Conservation (phyloP, 1,140 invertebrate species). For the Oryzaephilus surinamensis region DNA sequence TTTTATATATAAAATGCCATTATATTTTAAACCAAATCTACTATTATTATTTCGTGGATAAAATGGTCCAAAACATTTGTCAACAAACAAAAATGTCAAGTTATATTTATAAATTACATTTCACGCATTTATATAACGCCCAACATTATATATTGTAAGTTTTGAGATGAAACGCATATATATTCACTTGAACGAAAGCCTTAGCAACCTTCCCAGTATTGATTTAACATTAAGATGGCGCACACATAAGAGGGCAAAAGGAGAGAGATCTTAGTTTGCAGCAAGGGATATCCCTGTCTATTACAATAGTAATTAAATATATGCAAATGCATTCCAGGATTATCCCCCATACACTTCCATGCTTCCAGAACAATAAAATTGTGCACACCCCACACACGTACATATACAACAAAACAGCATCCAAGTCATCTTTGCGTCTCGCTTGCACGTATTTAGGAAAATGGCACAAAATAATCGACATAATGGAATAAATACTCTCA, state of each 20-base stretch:
- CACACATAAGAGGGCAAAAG: slow-evolving; percentile 15
- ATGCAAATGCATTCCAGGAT: slow-evolving; percentile 19
- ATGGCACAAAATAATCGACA: background rate
- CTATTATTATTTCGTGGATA: too few relatives aligned
- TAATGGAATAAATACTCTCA: too few relatives aligned
- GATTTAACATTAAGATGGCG: slow-evolving; percentile 19
- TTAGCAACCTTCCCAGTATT: too few relatives aligned
- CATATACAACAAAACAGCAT: background rate
- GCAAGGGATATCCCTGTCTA: slow-evolving; percentile 10
- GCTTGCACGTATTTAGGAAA: background rate
- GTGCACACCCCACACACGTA: slow-evolving; percentile 6
- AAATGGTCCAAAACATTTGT: too few relatives aligned
- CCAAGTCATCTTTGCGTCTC: background rate
- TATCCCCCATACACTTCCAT: slow-evolving; percentile 11
- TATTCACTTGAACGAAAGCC: too few relatives aligned
- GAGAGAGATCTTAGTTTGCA: background rate
- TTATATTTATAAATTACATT: too few relatives aligned
- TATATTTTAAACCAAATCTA: too few relatives aligned
- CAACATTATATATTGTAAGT: too few relatives aligned
- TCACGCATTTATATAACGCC: too few relatives aligned
- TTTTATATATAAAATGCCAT: too few relatives aligned
- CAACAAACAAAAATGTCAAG: too few relatives aligned
- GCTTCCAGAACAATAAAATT: slow-evolving; percentile 9
- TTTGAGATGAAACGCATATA: too few relatives aligned
- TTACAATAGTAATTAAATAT: slow-evolving; percentile 20